phyloP scores from a whole-genome alignment of 2,888 invertebrate species.

The Apodemia hepburni region DNA sequence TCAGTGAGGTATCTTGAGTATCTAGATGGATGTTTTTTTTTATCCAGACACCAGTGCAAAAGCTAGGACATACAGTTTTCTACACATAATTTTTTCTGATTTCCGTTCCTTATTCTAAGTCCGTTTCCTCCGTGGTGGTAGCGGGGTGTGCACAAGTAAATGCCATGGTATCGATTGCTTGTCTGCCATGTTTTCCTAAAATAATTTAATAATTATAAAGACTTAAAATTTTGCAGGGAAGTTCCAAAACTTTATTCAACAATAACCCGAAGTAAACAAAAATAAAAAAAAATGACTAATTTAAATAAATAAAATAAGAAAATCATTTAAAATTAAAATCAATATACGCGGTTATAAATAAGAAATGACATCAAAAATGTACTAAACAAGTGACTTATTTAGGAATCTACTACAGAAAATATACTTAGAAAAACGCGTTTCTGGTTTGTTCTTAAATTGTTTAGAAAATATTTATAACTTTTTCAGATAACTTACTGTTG shows the following conservation, averaged over 20 bases:
- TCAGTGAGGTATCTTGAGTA: background rate
- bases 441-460: too few relatives aligned
- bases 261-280: background rate
- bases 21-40: background rate
- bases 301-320: too few relatives aligned
- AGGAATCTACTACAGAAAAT: background rate
- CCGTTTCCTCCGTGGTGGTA: background rate
- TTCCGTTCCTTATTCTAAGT: constrained; percentile 1
- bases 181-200: constrained; percentile 14
- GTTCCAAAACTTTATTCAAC: background rate
- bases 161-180: constrained; percentile 3
- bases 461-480: too few relatives aligned
- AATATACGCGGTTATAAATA: background rate
- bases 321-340: background rate
- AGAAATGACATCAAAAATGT: background rate
- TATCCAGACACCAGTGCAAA: background rate
- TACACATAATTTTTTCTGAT: background rate
- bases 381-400: background rate
- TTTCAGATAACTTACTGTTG: too few relatives aligned
- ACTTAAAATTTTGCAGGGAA: background rate
- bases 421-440: too few relatives aligned
- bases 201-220: background rate
- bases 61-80: background rate
- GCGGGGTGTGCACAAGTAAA: constrained; percentile 8
- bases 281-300: too few relatives aligned